Conservation (phyloP, 2,113 vertebrate genomes). For the Podocnemis expansa region DNA sequence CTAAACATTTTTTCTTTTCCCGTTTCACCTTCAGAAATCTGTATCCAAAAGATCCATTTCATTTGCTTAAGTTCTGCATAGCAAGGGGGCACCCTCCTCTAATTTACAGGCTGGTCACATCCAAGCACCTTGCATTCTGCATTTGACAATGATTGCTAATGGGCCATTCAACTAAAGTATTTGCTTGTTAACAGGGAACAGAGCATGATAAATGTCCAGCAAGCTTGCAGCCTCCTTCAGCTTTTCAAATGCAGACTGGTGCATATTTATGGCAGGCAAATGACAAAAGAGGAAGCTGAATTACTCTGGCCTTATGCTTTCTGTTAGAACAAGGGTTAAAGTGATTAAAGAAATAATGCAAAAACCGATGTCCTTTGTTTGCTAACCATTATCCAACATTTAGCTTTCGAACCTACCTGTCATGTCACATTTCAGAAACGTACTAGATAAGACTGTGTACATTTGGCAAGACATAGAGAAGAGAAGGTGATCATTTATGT, state of each 20-base stretch:
- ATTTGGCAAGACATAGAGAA: background rate
- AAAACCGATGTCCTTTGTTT: conserved; percentile 76
- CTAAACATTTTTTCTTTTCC: conserved; percentile 33
- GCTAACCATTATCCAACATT: conserved; percentile 46
- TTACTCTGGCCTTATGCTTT: conserved; percentile 82
- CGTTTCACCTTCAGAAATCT: conserved; percentile 60
- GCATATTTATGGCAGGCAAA: conserved; percentile 82
- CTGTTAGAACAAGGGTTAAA: conserved; percentile 80
- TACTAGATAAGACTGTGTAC: background rate
- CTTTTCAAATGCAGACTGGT: conserved; percentile 81
- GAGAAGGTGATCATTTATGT: background rate
- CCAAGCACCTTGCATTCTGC: conserved; percentile 80
- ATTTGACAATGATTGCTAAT: conserved; percentile 84
- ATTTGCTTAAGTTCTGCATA: conserved; percentile 64
- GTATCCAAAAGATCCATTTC: conserved; percentile 63
- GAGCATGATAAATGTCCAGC: conserved; percentile 84
- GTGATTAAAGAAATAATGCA: conserved; percentile 80
- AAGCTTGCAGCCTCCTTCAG: conserved; percentile 80
- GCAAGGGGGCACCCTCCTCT: conserved; percentile 64
- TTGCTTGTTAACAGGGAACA: conserved; percentile 85
- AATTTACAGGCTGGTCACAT: conserved; percentile 82
- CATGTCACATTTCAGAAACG: conserved; percentile 51
- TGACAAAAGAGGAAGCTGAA: conserved; percentile 78
- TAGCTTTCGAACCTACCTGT: conserved; percentile 71
- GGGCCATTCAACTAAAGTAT: conserved; percentile 83